Base-by-base conservation (phyloP, 2,113 vertebrate genomes). In the Mobula hypostoma region DNA sequence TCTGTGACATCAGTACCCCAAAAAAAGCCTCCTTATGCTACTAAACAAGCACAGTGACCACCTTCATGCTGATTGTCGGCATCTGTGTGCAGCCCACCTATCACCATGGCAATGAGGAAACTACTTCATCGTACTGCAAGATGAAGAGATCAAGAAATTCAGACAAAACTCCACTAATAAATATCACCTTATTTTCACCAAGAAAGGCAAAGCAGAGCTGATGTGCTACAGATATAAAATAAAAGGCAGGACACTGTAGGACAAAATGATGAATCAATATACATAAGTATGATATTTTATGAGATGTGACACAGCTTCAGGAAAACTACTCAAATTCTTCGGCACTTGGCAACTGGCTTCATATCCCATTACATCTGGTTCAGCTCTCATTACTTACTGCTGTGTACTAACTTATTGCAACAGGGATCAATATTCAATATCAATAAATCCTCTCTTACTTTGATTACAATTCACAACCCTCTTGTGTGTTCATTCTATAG, bases 1-100 rank as follows among this genome's bases (percentile, higher is more conserved):
- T 21, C 91, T 74, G 91, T 93, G 70, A 93, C 91, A 93, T 56
- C 70, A 93, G 91, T 29, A 56, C 21, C 70, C 36, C 40, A 76
- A 72, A 93, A 70, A 76, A 93, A 56, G 68, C 91, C 48, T 27
- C 58, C 68, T 72, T 93, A 74, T 93, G 91, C 68, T 74, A 56
- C 32, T 32, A 48, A 74, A 5, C 1, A 27, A 68, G 17, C 40
- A 14, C 36, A 74, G 58, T 24, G 8, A 48, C 17, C 91, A 74
- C 70, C 70, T 32, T 74, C 91, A 93, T 27, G 70, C 36, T 56
- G 82, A 61, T 24, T 93, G 21, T 72, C 36, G 11, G 91, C 27
- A 32, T 90, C 91, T 93, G 91, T 76, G 70, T 56, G 91, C 40
- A 56, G 40, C 24, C 91, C 40, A 93, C 36, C 70, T 74, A 72